These are phyloP conservation scores for Phalera bucephala DNA, from an alignment of 2,888 invertebrate genomes.

Conservation along the genomic window DNA sequence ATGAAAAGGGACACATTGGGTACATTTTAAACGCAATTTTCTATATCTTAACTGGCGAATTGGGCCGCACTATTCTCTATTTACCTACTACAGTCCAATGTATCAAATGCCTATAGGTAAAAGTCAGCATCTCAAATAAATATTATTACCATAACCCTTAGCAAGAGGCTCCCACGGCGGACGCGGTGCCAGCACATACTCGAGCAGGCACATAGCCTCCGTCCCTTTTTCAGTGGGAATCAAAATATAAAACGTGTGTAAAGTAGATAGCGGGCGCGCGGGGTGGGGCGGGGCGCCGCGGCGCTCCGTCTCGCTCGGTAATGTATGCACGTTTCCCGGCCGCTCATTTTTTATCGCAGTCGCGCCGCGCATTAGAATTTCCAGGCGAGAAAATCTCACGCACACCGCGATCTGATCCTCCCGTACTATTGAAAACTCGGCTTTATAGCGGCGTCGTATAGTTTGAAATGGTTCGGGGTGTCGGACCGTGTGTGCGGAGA, in stretches of 20 bases:
- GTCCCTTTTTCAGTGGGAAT: constrained; percentile 64
- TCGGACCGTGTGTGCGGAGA: constrained; percentile 14
- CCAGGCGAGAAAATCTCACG: constrained; percentile 80
- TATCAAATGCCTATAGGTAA: too few relatives aligned
- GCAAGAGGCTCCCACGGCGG: not conserved
- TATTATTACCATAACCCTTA: not conserved
- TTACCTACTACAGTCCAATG: too few relatives aligned
- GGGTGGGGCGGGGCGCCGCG: constrained; percentile 37
- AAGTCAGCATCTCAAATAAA: not conserved
- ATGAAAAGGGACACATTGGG: too few relatives aligned
- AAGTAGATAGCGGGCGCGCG: constrained; percentile 47
- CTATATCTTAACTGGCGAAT: too few relatives aligned
- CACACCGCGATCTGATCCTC: constrained; percentile 42
- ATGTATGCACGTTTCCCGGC: constrained; percentile 79
- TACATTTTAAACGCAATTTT: too few relatives aligned
- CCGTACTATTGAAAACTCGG: constrained; percentile 3
- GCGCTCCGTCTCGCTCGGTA: constrained; percentile 65
- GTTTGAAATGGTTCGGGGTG: constrained; percentile 7
- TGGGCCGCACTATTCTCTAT: too few relatives aligned
- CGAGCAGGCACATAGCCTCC: constrained; percentile 49
- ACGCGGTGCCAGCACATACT: too few relatives aligned
- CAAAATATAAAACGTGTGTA: constrained; percentile 70
- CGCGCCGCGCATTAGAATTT: constrained; percentile 81
- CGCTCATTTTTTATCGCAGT: constrained; percentile 82
- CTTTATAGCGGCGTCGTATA: constrained; percentile 8